phyloP scores from a whole-genome alignment of 2,797 vertebrate species.

The Macrochelys suwanniensis region DNA sequence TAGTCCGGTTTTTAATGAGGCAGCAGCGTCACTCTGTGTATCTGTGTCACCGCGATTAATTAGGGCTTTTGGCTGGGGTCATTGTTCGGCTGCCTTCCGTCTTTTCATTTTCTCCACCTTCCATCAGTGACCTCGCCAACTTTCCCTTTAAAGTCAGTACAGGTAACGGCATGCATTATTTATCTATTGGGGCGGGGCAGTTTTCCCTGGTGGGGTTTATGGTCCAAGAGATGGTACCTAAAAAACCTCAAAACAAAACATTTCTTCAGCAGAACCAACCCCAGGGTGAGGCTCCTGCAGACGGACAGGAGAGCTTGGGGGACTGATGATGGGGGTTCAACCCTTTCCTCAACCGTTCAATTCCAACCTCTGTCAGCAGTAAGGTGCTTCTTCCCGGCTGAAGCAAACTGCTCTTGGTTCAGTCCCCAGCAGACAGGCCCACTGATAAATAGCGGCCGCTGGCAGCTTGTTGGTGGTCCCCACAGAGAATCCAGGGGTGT shows the following conservation, averaged over 20 bases:
- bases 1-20: constrained; percentile 70
- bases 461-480: background rate
- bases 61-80: background rate
- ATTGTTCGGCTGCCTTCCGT: background rate
- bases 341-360: background rate
- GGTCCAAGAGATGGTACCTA: background rate
- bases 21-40: background rate
- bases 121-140: background rate
- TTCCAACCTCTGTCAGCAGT: background rate
- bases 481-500: background rate
- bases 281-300: no score
- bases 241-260: background rate
- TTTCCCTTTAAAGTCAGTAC: constrained; percentile 11
- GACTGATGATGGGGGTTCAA: background rate
- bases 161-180: background rate
- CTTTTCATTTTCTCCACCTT: constrained; percentile 7
- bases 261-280: background rate
- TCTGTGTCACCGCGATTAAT: constrained; percentile 38
- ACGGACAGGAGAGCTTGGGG: background rate
- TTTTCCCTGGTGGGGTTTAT: background rate
- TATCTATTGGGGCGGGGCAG: background rate
- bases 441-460: background rate
- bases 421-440: background rate
- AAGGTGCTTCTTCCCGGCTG: background rate
- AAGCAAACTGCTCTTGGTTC: background rate